A percentile compares a stretch with the other conserved stretches of the same genome.
Conservation (phyloP, 2,113 vertebrate species). For the Epinephelus cyanopodus region DNA sequence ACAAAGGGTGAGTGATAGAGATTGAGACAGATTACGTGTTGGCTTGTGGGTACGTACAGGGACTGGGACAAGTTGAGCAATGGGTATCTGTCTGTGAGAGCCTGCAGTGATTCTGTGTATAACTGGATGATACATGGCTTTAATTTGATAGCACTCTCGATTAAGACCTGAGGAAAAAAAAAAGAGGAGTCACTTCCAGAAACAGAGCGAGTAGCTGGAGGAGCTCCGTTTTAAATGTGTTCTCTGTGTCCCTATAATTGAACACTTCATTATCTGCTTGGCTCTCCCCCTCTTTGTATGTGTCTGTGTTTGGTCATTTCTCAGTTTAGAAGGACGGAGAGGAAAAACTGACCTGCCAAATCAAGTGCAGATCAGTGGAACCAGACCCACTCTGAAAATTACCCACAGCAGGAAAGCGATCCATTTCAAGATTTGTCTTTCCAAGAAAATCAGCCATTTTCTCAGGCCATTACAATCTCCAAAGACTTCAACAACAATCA, state of each 20-base stretch:
- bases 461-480: constrained; percentile 14
- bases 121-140: constrained; percentile 78
- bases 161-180: constrained; percentile 49
- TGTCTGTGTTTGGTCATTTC: constrained; percentile 64
- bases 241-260: constrained; percentile 77
- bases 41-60: constrained; percentile 35
- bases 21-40: constrained; percentile 54
- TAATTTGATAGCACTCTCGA: constrained; percentile 76
- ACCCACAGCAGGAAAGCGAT: constrained; percentile 45
- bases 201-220: constrained; percentile 62
- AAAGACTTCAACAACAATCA: constrained; percentile 19
- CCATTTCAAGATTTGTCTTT: constrained; percentile 35
- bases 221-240: constrained; percentile 62
- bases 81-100: constrained; percentile 43
- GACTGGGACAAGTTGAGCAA: constrained; percentile 45
- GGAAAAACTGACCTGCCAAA: constrained; percentile 59
- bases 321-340: constrained; percentile 54
- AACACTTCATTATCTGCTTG: constrained; percentile 80
- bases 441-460: constrained; percentile 4
- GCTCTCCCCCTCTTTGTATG: constrained; percentile 48
- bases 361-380: constrained; percentile 55
- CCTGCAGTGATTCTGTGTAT: constrained; percentile 50
- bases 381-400: constrained; percentile 46
- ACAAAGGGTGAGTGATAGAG: constrained; percentile 35
- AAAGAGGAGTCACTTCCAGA: constrained; percentile 47